These are phyloP conservation scores for Troides aeacus DNA, from an alignment of 2,888 invertebrate genomes.

Conservation along the genomic window DNA sequence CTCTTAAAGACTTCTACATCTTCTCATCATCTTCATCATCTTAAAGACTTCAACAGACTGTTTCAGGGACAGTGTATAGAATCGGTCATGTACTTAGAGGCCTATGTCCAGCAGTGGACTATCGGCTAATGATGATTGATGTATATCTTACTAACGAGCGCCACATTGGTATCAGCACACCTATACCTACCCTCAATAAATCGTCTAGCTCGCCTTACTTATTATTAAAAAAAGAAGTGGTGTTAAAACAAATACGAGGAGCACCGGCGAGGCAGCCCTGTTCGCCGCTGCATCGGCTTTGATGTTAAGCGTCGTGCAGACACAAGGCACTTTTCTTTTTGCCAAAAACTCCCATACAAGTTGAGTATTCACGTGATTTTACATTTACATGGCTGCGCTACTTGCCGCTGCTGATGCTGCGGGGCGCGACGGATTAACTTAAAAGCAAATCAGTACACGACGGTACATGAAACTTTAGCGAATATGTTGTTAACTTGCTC, in stretches of 20 bases:
- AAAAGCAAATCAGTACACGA: slow-evolving; percentile 16
- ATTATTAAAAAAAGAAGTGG: too few species aligned
- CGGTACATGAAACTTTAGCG: neutral
- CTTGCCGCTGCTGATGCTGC: slow-evolving; percentile 10
- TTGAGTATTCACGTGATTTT: slow-evolving; percentile 29
- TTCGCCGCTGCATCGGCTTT: slow-evolving; percentile 63
- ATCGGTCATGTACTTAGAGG: too few species aligned
- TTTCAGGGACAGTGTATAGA: too few species aligned
- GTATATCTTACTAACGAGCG: too few species aligned
- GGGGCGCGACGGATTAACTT: slow-evolving; percentile 22
- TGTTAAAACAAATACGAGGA: neutral
- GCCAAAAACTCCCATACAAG: slow-evolving; percentile 41
- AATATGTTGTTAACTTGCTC: neutral
- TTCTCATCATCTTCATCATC: too few species aligned
- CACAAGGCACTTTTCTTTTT: slow-evolving; percentile 54
- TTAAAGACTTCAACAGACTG: too few species aligned
- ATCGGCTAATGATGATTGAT: too few species aligned
- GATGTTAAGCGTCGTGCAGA: slow-evolving; percentile 66
- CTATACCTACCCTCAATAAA: too few species aligned
- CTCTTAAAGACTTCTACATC: too few species aligned
- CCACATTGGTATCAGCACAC: too few species aligned
- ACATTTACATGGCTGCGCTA: slow-evolving; percentile 18
- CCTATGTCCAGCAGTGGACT: too few species aligned
- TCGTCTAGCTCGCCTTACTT: too few species aligned
- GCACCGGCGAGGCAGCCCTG: slow-evolving; percentile 47